These are phyloP conservation scores for Brassicogethes aeneus DNA, from an alignment of 2,888 invertebrate genomes.

Conservation along the genomic window DNA sequence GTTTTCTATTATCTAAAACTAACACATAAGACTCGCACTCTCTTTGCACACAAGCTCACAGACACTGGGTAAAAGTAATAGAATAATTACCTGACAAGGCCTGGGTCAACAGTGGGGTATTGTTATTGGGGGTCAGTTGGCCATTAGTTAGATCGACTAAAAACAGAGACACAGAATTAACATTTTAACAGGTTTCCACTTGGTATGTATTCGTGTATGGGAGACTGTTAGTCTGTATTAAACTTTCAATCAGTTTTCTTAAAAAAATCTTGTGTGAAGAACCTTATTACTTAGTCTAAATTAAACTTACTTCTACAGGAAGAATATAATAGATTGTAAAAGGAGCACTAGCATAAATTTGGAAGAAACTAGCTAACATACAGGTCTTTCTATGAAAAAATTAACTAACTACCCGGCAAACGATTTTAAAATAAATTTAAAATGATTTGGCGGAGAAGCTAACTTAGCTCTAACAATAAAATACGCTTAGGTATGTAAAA, in stretches of 20 bases:
- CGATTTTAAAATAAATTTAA: no score
- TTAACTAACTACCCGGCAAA: no score
- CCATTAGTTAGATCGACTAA: constrained; percentile 92
- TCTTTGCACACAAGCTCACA: no score
- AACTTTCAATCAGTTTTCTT: background rate
- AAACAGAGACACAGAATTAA: constrained; percentile 39
- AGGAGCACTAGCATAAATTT: no score
- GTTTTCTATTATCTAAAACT: no score
- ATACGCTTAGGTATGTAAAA: background rate
- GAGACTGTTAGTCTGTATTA: constrained; percentile 15
- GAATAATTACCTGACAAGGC: constrained; percentile 79
- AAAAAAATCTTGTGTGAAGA: background rate
- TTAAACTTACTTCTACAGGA: background rate
- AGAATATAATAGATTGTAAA: no score
- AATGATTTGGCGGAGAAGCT: no score
- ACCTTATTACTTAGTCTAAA: background rate
- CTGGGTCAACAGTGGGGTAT: constrained; percentile 91
- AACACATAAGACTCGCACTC: no score
- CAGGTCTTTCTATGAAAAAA: no score
- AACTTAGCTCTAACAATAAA: background rate
- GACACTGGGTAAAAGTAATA: no score
- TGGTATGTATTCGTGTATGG: constrained; percentile 26
- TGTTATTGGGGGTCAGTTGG: constrained; percentile 93
- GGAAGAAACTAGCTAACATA: no score
- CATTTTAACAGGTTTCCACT: constrained; percentile 19